Evolutionary conservation across 1,140 invertebrate genomes (phyloP), one percentile per base, ranked within the genome.

Genomic region (Drosophila asahinai): DNA sequence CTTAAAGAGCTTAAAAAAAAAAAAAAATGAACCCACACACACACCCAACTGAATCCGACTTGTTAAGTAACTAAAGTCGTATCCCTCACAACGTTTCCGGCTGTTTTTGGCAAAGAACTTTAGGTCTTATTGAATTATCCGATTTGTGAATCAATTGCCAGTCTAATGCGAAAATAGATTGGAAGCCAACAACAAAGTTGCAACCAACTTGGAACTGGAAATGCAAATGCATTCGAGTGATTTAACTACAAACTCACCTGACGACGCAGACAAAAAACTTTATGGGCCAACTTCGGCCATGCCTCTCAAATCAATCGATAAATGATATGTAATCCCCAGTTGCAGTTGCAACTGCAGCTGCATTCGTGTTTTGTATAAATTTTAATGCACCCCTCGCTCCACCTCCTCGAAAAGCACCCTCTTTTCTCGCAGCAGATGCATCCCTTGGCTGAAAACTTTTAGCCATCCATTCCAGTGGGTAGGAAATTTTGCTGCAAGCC

Each of bases 301-400:
- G 62, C 45, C 58, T 72, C 36, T 40, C 45, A 74, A 83, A 87
- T 87, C 81, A 87, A 89, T 87, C 83, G 84, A 87, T 87, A 87
- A 87, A 87, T 89, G 84, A 87, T 89, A 87, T 87, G 83, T 87
- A 87, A 87, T 87, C 81, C 81, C 82, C 65, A 33, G 36, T 72
- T 51, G 78, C 61, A 70, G 47, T 49, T 65, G 68, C 62, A 43
- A 30, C 42, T 64, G 51, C 30, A 52, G 52, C 43, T 81, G 81
- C 71, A 70, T 14, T 66, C 38, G 67, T 81, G 81, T 78, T 89
- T 80, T 78, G 73, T 89, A 83, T 75, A 80, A 71, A 83, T 77
- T 82, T 74, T 74, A 83, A 77, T 77, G 72, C 72, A 62, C 22
- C 38, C 5, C 15, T 15, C 4, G 3, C 15, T 0, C 15, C 27